phyloP scores from a whole-genome alignment of 2,888 invertebrate genomes.

The Eupeodes luniger region DNA sequence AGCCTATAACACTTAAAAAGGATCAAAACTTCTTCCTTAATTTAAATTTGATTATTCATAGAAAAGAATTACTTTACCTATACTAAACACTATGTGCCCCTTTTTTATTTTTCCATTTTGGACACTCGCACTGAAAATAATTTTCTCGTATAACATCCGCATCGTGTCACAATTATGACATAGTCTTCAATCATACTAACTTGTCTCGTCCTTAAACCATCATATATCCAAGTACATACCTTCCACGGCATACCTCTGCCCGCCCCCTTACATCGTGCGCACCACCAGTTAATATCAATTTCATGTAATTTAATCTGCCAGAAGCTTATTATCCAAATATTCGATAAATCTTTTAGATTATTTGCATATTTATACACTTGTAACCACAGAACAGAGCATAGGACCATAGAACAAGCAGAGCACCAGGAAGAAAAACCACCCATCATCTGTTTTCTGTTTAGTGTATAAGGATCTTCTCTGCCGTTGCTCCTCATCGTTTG shows the following conservation, averaged over 20 bases:
- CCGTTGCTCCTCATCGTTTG: background rate
- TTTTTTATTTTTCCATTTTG: background rate
- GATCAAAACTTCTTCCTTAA: background rate
- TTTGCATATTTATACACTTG: slow-evolving; percentile 75
- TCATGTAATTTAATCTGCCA: slow-evolving; percentile 68
- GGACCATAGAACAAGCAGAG: background rate
- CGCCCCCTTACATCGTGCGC: background rate
- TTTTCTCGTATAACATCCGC: slow-evolving; percentile 13
- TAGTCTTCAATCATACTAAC: slow-evolving; percentile 44
- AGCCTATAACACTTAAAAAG: background rate
- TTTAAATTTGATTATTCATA: slow-evolving; percentile 30
- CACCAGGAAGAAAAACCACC: background rate
- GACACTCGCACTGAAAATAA: background rate
- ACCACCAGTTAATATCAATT: slow-evolving; percentile 67
- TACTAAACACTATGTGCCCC: background rate
- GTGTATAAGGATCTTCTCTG: slow-evolving; percentile 4
- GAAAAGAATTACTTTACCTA: background rate
- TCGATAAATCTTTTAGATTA: slow-evolving; percentile 75
- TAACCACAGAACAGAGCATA: slow-evolving; percentile 33
- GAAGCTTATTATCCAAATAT: slow-evolving; percentile 75
- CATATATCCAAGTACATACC: background rate
- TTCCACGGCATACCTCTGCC: background rate
- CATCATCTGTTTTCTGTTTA: background rate
- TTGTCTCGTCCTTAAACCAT: slow-evolving; percentile 4
- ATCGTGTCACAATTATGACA: slow-evolving; percentile 37